Base-by-base conservation (phyloP, 2,888 invertebrate genomes). In the Microctonus hyperodae region DNA sequence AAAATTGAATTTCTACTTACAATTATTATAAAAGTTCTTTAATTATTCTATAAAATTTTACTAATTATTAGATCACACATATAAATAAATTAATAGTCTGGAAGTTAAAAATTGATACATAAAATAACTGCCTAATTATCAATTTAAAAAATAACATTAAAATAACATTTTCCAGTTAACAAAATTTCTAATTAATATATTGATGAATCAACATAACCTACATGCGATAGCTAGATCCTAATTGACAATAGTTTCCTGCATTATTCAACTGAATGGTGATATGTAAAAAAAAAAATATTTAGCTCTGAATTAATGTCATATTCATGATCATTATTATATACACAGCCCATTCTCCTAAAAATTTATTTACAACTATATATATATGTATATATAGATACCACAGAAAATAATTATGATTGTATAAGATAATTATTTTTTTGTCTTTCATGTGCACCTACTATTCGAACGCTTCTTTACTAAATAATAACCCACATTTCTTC, bases 401-500 rank as follows among this genome's bases (percentile, higher is more conserved):
- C 6, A 16, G 16, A 16, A 7, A 53, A 23, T 33, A n/a, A 5
- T 23, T 40, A 13, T 10, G 22, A 51, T 23, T 28, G 35, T 13
- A n/a, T n/a, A n/a, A n/a, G n/a, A n/a, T 31, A 16, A n/a, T 59
- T 16, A 44, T 57, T 44, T 33, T 25, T 22, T 53, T 7, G 23
- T 22, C 56, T 23, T 51, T 74, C 63, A 76, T 20, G 71, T 66
- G 51, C 77, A 76, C 48, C 69, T 70, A 11, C 72, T 70, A 55
- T 68, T 69, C 10, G 64, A 31, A 50, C 69, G 72, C 61, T 73
- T 75, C 65, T 79, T 81, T 5, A 76, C 69, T n/a, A 77, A 67
- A 37, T 77, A 81, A 62, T 79, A 77, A n/a, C 80, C 80, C 44
- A 78, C 61, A 48, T 78, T 78, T 33, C 79, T 73, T 33, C 78